Evolutionary conservation across 1,140 invertebrate species (phyloP).

Genomic region (Neodiprion pinetum): DNA sequence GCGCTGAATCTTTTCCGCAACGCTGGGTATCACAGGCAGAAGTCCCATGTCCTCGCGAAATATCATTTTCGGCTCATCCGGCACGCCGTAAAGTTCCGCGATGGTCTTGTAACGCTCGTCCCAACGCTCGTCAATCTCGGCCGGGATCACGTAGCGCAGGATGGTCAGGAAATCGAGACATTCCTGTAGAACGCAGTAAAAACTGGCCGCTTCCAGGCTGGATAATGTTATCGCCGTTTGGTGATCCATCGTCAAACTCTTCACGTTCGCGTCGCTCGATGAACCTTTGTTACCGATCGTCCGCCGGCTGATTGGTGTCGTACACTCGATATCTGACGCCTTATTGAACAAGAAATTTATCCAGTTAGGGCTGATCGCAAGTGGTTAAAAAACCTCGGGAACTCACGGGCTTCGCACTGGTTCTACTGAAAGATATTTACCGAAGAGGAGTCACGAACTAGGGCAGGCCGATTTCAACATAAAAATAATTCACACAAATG

Average conservation of each 20-base stretch:
- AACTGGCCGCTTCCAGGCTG: constrained; percentile 29
- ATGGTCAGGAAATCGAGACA: constrained; percentile 33
- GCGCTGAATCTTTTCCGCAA: constrained; percentile 40
- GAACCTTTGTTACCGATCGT: background rate
- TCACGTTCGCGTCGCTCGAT: constrained; percentile 29
- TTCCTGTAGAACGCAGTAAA: constrained; percentile 33
- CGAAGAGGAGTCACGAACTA: no score
- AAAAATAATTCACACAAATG: no score
- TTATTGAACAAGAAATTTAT: background rate
- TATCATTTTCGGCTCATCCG: constrained; percentile 31
- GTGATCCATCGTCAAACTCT: constrained; percentile 30
- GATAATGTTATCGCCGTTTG: constrained; percentile 22
- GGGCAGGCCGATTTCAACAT: no score
- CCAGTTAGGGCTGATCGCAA: background rate
- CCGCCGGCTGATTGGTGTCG: background rate
- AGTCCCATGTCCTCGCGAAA: constrained; percentile 36
- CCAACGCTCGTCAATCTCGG: constrained; percentile 32
- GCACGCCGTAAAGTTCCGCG: constrained; percentile 31
- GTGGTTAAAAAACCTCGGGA: background rate
- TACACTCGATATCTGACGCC: constrained; percentile 25
- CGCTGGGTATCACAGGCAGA: constrained; percentile 21
- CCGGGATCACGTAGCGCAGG: constrained; percentile 35
- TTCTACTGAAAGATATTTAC: no score
- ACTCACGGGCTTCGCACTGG: no score
- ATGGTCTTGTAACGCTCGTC: constrained; percentile 35